These are phyloP conservation scores for Leptocoma aspasia DNA, from an alignment of 2,113 vertebrate species.

Conservation along the genomic window DNA sequence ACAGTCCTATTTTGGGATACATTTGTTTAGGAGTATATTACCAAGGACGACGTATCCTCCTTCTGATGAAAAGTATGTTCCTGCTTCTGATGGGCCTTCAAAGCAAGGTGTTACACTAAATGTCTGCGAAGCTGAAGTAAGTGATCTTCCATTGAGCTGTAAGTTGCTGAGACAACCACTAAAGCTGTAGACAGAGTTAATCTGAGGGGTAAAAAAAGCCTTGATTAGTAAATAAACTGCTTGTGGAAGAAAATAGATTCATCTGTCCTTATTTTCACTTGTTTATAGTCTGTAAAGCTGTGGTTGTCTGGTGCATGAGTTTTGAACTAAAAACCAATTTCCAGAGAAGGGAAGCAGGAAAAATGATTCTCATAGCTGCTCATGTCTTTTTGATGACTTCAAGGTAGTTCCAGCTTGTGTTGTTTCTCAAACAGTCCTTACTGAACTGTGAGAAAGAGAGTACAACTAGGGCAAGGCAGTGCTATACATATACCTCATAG, in stretches of 20 bases:
- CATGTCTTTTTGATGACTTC: not conserved
- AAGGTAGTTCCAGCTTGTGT: not conserved
- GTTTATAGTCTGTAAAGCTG: not conserved
- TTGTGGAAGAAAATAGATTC: not conserved
- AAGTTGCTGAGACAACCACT: constrained; percentile 88
- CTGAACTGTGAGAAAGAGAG: not conserved
- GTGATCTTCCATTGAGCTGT: constrained; percentile 81
- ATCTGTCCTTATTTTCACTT: not conserved
- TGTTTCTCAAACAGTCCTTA: not conserved
- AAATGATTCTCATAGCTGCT: not conserved
- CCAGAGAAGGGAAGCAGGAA: not conserved
- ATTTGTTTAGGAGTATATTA: constrained; percentile 63
- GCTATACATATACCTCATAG: not conserved
- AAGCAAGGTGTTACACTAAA: constrained; percentile 94
- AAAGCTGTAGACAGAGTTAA: constrained; percentile 86
- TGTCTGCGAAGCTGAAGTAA: constrained; percentile 76
- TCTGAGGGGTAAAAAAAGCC: constrained; percentile 68
- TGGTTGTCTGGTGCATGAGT: not conserved
- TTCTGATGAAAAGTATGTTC: constrained; percentile 90
- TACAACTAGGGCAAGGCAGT: not conserved
- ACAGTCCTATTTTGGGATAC: not conserved
- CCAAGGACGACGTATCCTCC: constrained; percentile 91
- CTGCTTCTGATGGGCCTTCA: constrained; percentile 85
- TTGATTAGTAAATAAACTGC: not conserved
- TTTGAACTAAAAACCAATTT: not conserved